A percentile compares a stretch with the other conserved stretches of the same genome.
Evolutionary conservation across 2,113 vertebrate genomes (phyloP).

Genomic region (Lepisosteus oculatus): DNA sequence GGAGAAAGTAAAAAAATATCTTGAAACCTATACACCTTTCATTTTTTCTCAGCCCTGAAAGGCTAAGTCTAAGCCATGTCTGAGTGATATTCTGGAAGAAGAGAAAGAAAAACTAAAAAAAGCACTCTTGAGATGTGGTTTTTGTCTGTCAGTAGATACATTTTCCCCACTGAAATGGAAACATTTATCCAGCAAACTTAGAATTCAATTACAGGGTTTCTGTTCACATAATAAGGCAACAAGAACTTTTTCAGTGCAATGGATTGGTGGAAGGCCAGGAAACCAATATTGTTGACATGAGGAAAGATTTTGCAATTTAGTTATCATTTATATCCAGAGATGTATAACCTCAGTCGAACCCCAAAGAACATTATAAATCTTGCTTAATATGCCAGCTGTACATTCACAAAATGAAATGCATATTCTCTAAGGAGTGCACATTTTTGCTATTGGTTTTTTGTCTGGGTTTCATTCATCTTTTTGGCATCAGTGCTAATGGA

Average conservation of each 20-base stretch:
- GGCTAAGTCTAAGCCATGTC: no score
- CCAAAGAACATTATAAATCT: slow-evolving; percentile 8
- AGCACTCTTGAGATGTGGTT: no score
- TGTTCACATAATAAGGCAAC: background rate
- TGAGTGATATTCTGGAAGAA: no score
- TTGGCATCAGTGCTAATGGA: slow-evolving; percentile 16
- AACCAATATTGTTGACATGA: background rate
- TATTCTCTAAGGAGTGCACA: background rate
- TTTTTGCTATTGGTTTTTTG: slow-evolving; percentile 14
- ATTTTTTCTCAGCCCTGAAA: no score
- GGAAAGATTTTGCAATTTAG: no score
- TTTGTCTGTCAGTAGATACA: no score
- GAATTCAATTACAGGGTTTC: background rate
- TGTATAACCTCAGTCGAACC: slow-evolving; percentile 9
- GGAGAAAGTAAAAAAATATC: no score
- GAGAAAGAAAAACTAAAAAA: no score
- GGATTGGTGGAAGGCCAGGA: background rate
- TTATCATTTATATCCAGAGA: slow-evolving; percentile 4
- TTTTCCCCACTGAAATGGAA: background rate
- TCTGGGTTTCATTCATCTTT: slow-evolving; percentile 14
- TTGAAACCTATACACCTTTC: no score
- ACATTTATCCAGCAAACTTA: background rate
- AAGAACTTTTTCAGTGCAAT: background rate
- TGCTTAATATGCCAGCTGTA: background rate
- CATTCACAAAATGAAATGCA: slow-evolving; percentile 9